Percentiles rank a stretch among this genome's conserved stretches.
Evolutionary conservation across 2,113 vertebrate genomes (phyloP).

Genomic region (Oxyruncus cristatus): DNA sequence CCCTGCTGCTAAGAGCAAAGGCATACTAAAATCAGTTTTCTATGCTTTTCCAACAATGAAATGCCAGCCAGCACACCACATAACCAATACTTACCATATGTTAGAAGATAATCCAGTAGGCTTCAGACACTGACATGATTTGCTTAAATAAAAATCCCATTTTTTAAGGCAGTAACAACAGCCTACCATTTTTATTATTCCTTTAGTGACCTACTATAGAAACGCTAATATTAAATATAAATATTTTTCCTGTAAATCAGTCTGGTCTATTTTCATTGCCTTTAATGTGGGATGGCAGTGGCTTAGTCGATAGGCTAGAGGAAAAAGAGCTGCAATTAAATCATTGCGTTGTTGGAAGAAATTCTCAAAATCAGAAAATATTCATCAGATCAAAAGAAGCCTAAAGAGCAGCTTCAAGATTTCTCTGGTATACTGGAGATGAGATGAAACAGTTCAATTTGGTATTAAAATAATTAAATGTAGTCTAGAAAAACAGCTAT

Average conservation of each 20-base stretch:
- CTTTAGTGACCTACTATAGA: conserved; percentile 37
- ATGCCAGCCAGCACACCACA: conserved; percentile 57
- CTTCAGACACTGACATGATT: conserved; percentile 66
- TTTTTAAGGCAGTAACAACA: conserved; percentile 50
- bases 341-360: conserved; percentile 13
- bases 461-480: conserved; percentile 39
- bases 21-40: conserved; percentile 69
- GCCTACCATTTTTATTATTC: conserved; percentile 37
- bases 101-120: conserved; percentile 66
- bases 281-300: not conserved
- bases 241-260: conserved; percentile 40
- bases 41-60: conserved; percentile 68
- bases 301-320: not conserved
- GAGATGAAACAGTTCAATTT: conserved; percentile 40
- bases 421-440: conserved; percentile 34
- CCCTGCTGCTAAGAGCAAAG: conserved; percentile 67
- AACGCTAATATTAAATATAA: conserved; percentile 43
- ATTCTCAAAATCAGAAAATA: conserved; percentile 31
- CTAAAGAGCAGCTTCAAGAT: conserved; percentile 29
- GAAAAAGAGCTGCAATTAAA: conserved; percentile 46
- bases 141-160: conserved; percentile 59
- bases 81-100: conserved; percentile 61
- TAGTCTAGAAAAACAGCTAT: conserved; percentile 24
- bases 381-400: conserved; percentile 28
- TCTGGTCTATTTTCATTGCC: not conserved